Evolutionary conservation across 2,888 invertebrate genomes (phyloP), one percentile per base, ranked within the genome.

Genomic region (Eristalinus sepulchralis): DNA sequence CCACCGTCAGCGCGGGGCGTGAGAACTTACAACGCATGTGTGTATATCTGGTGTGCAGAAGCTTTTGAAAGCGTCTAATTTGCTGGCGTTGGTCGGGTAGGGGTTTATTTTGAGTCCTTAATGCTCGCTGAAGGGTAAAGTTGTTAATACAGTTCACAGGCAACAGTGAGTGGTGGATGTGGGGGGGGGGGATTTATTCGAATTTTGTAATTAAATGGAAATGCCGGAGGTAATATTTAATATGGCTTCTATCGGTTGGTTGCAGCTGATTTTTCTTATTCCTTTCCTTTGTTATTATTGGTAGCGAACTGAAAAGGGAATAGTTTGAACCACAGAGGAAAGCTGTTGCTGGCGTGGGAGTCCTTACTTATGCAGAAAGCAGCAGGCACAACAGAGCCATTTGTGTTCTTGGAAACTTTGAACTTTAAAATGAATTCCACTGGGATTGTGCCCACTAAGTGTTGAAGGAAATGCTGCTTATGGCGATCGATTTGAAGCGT

Each of bases 181-280:
- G n/a, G 13, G 17, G 55, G 27, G 68, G 47, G 34, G 47, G 64
- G 59, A 73, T 78, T 82, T 73, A 82, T 85, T 78, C 62, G 64
- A 85, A 85, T 68, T 81, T 85, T 68, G 72, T 85, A 85, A 85
- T 82, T 78, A 85, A 85, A 73, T 85, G 85, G 82, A 72, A 82
- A 85, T 77, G 67, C 77, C 62, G 62, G 57, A 84, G 71, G 81
- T 81, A 77, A 72, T 77, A 81, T 77, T 85, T 59, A 72, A 81
- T 85, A 77, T 67, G 73, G 47, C 57, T 73, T 33, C 36, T 66
- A 64, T 64, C 72, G 60, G 36, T 63, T 27, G 66, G 71, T 31
- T 79, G 79, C 72, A 73, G 70, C 70, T 76, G 84, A 59, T 77
- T 59, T 33, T 80, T 73, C 20, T 55, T 73, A 64, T 33, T 72